A percentile compares a stretch with the other conserved stretches of the same genome.
Evolutionary conservation across 2,888 invertebrate species (phyloP).

Genomic region (Agonopterix arenella): DNA sequence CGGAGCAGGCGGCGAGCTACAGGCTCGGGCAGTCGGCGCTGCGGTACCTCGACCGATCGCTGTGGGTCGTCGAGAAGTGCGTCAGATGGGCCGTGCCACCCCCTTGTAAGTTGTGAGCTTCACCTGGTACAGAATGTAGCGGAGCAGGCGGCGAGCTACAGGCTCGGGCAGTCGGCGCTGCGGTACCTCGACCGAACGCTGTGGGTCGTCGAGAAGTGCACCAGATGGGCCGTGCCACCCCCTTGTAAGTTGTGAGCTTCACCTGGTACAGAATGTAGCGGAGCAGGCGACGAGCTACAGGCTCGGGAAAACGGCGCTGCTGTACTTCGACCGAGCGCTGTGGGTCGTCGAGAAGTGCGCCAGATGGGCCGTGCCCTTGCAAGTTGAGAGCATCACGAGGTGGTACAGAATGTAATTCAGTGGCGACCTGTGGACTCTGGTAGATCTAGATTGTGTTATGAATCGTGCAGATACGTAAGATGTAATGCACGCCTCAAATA

Average conservation of each 20-base stretch:
- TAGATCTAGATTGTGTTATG: too few species aligned
- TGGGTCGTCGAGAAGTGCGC: conserved; percentile 76
- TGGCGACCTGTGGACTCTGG: too few species aligned
- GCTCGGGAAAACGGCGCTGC: conserved; percentile 62
- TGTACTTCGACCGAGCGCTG: conserved; percentile 61
- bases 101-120: too few species aligned
- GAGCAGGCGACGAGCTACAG: conserved; percentile 61
- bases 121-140: conserved; percentile 44
- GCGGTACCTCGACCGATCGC: too few species aligned
- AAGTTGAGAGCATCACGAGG: conserved; percentile 24
- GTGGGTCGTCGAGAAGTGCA: conserved; percentile 74
- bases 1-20: too few species aligned
- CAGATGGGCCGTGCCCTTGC: conserved; percentile 73
- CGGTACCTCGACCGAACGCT: conserved; percentile 62
- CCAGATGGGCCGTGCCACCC: conserved; percentile 76
- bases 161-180: conserved; percentile 63
- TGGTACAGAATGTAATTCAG: conserved; percentile 42
- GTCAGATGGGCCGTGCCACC: too few species aligned
- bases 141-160: conserved; percentile 59
- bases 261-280: conserved; percentile 40
- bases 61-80: too few species aligned
- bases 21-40: too few species aligned
- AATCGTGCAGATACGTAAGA: too few species aligned
- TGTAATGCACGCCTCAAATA: too few species aligned
- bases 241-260: conserved; percentile 39